Base-by-base conservation (phyloP, 2,797 vertebrate genomes). In the Octomys mimax region DNA sequence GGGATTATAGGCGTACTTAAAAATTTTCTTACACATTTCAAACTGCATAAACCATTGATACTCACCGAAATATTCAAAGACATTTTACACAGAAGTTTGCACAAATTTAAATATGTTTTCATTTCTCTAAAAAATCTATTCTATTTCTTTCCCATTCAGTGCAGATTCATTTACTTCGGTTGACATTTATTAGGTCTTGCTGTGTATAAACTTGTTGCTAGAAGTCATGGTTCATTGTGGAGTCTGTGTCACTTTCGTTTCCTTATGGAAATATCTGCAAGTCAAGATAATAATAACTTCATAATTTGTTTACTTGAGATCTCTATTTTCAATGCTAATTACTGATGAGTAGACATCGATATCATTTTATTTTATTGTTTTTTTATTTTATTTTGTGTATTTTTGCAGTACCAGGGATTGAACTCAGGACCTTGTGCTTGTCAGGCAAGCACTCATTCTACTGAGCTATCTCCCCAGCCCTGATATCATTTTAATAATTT, bases 51-150 rank as follows among this genome's bases (percentile, higher is more conserved):
- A 26, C 77, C 83, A 89, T 68, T 97, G 91, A 54, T 84, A 64
- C 73, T 91, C 90, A 96, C 12, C 86, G 62, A 92, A 89, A 81
- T 92, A 78, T 62, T 91, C 70, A 81, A 86, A 92, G 31, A 96
- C 57, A 81, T 26, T 90, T 96, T 88, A 42, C 84, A 83, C 36
- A 54, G 61, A 94, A 92, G 28, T 89, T 64, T 91, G 68, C 11
- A 70, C 28, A 42, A 70, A 46, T 52, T 96, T 85, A 39, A 92
- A 62, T 57, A 9, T 6, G 1, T 16, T 18, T 57, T 91, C 70
- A 42, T 94, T 92, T 36, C 77, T 87, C 18, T 78, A 28, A 79
- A 33, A 59, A 68, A 75, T 81, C 71, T 80, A 2, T 91, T 87
- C 4, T 49, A n/a, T 83, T 88, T 13, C 82, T 89, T 46, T 78